Evolutionary conservation across 2,888 invertebrate genomes (phyloP).

Genomic region (Lysandra coridon): DNA sequence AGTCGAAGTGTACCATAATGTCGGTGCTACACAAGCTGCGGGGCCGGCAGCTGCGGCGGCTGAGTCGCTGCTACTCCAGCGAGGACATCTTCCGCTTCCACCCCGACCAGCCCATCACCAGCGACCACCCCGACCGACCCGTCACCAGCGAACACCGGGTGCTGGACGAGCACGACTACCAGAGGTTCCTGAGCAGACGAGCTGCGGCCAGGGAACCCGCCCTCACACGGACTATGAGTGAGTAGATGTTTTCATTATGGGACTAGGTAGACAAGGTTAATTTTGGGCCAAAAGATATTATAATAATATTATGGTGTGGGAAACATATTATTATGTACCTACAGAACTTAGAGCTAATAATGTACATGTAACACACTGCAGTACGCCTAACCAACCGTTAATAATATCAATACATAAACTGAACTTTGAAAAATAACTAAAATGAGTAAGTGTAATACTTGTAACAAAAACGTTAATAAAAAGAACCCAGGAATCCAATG

Average conservation of each 20-base stretch:
- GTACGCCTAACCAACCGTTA: too few relatives aligned
- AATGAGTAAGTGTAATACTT: too few relatives aligned
- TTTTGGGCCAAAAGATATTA: too few relatives aligned
- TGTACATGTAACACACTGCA: too few relatives aligned
- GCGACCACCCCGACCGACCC: conserved; percentile 50
- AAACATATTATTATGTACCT: too few relatives aligned
- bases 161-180: conserved; percentile 59
- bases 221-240: conserved; percentile 67
- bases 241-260: conserved; percentile 45
- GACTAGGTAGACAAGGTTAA: too few relatives aligned
- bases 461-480: too few relatives aligned
- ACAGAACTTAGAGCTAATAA: too few relatives aligned
- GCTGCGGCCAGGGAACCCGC: conserved; percentile 61
- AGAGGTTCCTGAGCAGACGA: conserved; percentile 60
- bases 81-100: conserved; percentile 64
- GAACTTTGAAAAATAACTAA: too few relatives aligned
- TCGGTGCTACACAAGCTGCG: conserved; percentile 35
- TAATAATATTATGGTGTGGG: too few relatives aligned
- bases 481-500: too few relatives aligned
- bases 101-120: conserved; percentile 47
- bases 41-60: conserved; percentile 35
- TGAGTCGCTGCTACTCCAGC: conserved; percentile 50
- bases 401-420: too few relatives aligned
- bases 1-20: conserved; percentile 31
- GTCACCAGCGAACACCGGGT: conserved; percentile 50